These are phyloP conservation scores for Drosophila bocqueti DNA, from an alignment of 1,140 invertebrate genomes.

Conservation along the genomic window DNA sequence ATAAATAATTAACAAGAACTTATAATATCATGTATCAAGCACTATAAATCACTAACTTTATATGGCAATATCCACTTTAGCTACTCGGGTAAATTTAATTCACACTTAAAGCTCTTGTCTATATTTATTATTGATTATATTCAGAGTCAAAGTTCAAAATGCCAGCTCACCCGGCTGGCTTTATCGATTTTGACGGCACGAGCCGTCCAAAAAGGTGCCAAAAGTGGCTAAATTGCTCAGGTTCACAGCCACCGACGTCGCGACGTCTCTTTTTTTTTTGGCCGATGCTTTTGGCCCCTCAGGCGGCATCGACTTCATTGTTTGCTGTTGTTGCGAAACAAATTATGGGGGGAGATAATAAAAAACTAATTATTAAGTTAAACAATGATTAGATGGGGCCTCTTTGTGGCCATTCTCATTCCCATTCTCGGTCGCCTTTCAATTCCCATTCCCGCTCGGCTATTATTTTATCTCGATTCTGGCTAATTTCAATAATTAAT, in stretches of 20 bases:
- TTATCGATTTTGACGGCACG: slow-evolving; percentile 45
- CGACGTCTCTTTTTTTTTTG: slow-evolving; percentile 31
- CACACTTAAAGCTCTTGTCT: background rate
- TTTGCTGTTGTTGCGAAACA: slow-evolving; percentile 46
- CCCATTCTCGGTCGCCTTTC: slow-evolving; percentile 31
- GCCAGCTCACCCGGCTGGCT: slow-evolving; percentile 32
- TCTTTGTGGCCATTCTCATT: slow-evolving; percentile 33
- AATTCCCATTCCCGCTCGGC: slow-evolving; percentile 25
- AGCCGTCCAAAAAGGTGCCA: slow-evolving; percentile 68
- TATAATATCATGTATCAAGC: background rate
- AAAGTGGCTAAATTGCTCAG: slow-evolving; percentile 62
- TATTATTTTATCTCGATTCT: slow-evolving; percentile 48
- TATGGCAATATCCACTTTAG: slow-evolving; percentile 1
- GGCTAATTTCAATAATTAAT: slow-evolving; percentile 77
- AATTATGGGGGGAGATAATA: slow-evolving; percentile 53
- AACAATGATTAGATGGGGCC: slow-evolving; percentile 74
- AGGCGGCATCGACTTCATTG: slow-evolving; percentile 54
- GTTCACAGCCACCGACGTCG: slow-evolving; percentile 42
- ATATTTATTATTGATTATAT: slow-evolving; percentile 19
- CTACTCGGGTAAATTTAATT: background rate
- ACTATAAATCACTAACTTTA: background rate
- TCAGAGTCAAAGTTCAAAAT: slow-evolving; percentile 56
- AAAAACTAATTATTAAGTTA: slow-evolving; percentile 81
- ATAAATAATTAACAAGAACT: background rate
- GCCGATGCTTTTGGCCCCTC: slow-evolving; percentile 49